A percentile compares a stretch with the other conserved stretches of the same genome.
These are phyloP conservation scores for Thysanoteuthis rhombus DNA, from an alignment of 2,888 invertebrate species.

Conservation along the genomic window DNA sequence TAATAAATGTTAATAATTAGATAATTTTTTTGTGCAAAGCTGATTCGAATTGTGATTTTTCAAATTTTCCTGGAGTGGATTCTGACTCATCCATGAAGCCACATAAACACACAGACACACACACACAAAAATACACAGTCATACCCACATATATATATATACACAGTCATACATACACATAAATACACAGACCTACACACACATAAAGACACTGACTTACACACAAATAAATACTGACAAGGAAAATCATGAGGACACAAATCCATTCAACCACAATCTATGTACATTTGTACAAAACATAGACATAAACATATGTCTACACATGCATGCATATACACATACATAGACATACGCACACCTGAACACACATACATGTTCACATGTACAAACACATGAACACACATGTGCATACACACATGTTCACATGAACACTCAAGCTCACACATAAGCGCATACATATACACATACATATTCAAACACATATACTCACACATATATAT, in stretches of 20 bases:
- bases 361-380: neutral
- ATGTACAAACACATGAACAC: neutral
- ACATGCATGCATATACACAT: neutral
- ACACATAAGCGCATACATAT: neutral
- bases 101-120: too few species aligned
- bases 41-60: too few species aligned
- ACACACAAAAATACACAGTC: too few species aligned
- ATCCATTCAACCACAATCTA: neutral
- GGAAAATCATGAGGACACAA: neutral
- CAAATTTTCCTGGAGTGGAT: too few species aligned
- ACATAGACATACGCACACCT: neutral
- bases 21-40: too few species aligned
- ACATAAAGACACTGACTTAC: neutral
- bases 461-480: too few species aligned
- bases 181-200: neutral
- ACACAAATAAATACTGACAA: neutral
- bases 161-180: too few species aligned
- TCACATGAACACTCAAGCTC: neutral
- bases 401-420: neutral
- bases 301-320: neutral
- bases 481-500: too few species aligned
- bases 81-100: too few species aligned
- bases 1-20: too few species aligned
- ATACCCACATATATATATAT: neutral
- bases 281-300: neutral